These are phyloP conservation scores for Heterohyrax brucei DNA, from an alignment of 2,797 vertebrate genomes.

Conservation along the genomic window DNA sequence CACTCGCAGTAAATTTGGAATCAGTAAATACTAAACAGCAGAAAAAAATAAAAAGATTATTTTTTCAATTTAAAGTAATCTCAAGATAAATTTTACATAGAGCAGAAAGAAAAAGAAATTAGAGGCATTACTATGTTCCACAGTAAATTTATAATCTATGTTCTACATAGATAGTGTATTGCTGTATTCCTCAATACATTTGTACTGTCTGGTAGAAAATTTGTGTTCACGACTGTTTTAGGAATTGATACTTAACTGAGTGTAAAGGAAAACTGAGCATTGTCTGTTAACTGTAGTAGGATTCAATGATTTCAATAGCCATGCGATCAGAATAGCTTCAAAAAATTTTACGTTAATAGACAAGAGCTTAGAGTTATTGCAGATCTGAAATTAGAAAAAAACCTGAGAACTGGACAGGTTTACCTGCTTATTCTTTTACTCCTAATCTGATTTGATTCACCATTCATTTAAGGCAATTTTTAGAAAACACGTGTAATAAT, in stretches of 20 bases:
- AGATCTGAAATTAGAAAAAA: slow-evolving; percentile 3
- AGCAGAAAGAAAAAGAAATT: not conserved
- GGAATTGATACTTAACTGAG: not conserved
- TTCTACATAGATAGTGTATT: not conserved
- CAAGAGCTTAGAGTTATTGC: not conserved
- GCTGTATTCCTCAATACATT: not conserved
- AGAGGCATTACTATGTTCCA: not conserved
- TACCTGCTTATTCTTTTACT: slow-evolving; percentile 4
- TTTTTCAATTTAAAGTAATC: not conserved
- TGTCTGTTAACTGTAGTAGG: not conserved
- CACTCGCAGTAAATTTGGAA: slow-evolving; percentile 50
- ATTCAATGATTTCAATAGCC: not conserved
- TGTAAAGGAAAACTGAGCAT: not conserved
- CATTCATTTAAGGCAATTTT: not conserved
- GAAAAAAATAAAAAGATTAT: not conserved
- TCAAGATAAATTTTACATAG: not conserved
- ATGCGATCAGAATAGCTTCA: not conserved
- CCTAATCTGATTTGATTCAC: not conserved
- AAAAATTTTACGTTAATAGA: not conserved
- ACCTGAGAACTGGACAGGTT: not conserved
- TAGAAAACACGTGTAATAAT: not conserved
- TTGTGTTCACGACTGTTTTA: not conserved
- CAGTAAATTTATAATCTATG: not conserved
- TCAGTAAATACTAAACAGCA: not conserved
- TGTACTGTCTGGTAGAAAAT: not conserved